These are phyloP conservation scores for Gymnoscopelus microlampas DNA, from an alignment of 2,797 vertebrate genomes.

Conservation along the genomic window DNA sequence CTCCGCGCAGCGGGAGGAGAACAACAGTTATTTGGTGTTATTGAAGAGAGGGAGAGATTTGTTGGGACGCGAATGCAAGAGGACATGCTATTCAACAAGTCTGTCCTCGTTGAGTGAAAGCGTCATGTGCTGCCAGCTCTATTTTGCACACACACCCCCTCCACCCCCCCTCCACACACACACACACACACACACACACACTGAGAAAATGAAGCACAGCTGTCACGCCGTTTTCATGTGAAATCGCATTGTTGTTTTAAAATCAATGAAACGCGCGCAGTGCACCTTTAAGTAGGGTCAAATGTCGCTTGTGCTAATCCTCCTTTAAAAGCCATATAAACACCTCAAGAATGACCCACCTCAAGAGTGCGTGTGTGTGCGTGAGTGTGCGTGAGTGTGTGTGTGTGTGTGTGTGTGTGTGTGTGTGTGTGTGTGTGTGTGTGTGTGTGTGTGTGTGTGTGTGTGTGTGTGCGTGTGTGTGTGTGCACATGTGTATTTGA, in stretches of 20 bases:
- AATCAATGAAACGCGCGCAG: slow-evolving; percentile 32
- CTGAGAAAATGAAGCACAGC: slow-evolving; percentile 52
- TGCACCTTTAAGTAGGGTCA: slow-evolving; percentile 24
- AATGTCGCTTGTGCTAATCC: slow-evolving; percentile 26
- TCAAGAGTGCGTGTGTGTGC: slow-evolving; percentile 6
- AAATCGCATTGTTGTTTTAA: slow-evolving; percentile 36
- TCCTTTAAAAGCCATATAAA: slow-evolving; percentile 33
- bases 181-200: not conserved
- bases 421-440: slow-evolving; percentile 13
- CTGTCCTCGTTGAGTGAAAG: slow-evolving; percentile 23
- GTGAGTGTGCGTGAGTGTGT: slow-evolving; percentile 12
- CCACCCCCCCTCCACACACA: too few relatives aligned
- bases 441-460: slow-evolving; percentile 4
- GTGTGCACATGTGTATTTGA: not conserved
- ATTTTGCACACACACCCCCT: too few relatives aligned
- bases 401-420: not conserved
- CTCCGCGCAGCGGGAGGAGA: slow-evolving; percentile 40
- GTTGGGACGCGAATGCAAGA: slow-evolving; percentile 14
- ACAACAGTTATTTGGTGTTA: slow-evolving; percentile 50
- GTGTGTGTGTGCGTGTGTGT: not conserved
- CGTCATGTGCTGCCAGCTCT: not conserved
- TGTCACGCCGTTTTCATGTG: slow-evolving; percentile 35
- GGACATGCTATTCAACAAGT: slow-evolving; percentile 34
- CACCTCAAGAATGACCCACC: slow-evolving; percentile 15
- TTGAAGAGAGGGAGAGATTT: slow-evolving; percentile 12